Evolutionary conservation across 2,888 invertebrate genomes (phyloP), one percentile per base, ranked within the genome.

Genomic region (Sphaerophoria rueppellii): DNA sequence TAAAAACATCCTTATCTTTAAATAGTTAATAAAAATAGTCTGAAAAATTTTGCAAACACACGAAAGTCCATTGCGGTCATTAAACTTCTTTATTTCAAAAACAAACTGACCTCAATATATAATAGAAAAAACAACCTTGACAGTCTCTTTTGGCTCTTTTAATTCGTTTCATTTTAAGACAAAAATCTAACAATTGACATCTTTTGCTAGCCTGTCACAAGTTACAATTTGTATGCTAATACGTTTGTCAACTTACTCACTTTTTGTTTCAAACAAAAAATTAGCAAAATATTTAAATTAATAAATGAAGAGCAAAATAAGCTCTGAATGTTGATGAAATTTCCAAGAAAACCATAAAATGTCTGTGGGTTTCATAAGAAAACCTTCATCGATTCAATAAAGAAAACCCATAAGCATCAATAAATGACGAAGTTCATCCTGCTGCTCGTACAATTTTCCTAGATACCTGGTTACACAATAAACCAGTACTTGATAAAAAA

Each of bases 201-300:
- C 4, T 32, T 48, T 63, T 35, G 63, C 48, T 35, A 16, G 24
- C 48, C 63, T 63, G 65, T 16, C 50, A 50, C 50, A 65, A 65
- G 65, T 16, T 12, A 65, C 50, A 50, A 65, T 50, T 50, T 65
- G 12, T 65, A 65, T 65, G 65, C 16, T 16, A 65, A 65, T 50
- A 12, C 35, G 37, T 50, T 37, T 50, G 65, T 65, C 65, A 65
- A 65, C 46, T 14, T 14, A 48, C 24, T 34, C 48, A 24, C 24
- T 24, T 14, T 48, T 61, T 11, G 58, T 37, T 6, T 60, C 43
- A 32, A 43, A 43, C 7, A 34, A 32, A 32, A 46, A 3, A 16
- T 50, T 6, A 24, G 24, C 58, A 48, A 63, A 50, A 48, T 6
- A 63, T 32, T 63, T 48, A 50, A 63, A 50, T 63, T 48, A 50